Percentiles rank a stretch among this genome's conserved stretches.
phyloP scores from a whole-genome alignment of 2,797 vertebrate genomes.

The Gymnoscopelus braueri region DNA sequence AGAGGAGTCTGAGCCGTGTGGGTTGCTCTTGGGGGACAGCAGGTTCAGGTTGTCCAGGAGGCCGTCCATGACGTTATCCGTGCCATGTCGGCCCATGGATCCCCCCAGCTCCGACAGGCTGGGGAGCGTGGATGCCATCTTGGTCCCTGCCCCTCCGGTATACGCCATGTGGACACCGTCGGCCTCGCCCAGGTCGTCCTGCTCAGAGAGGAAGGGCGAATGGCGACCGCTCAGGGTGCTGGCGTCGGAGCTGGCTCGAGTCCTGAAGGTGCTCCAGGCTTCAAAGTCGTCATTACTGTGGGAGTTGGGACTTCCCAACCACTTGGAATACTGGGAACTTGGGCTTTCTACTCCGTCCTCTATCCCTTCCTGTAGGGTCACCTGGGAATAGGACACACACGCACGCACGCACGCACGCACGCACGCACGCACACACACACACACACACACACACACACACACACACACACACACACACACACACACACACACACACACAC shows the following conservation, averaged over 20 bases:
- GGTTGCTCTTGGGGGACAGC: slow-evolving; percentile 87
- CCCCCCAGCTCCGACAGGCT: slow-evolving; percentile 93
- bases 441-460: neutral
- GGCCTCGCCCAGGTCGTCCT: slow-evolving; percentile 89
- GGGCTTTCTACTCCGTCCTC: slow-evolving; percentile 90
- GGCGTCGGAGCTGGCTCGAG: slow-evolving; percentile 94
- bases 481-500: too few species aligned
- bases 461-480: neutral
- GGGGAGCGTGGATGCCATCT: slow-evolving; percentile 91
- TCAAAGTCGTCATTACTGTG: slow-evolving; percentile 97
- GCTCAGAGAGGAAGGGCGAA: slow-evolving; percentile 93
- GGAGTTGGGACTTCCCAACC: slow-evolving; percentile 96
- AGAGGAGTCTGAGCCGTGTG: slow-evolving; percentile 77
- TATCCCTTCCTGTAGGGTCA: slow-evolving; percentile 85
- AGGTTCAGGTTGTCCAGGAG: slow-evolving; percentile 96
- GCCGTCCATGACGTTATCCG: slow-evolving; percentile 92
- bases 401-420: neutral
- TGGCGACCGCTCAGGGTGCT: slow-evolving; percentile 94
- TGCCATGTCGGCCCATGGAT: slow-evolving; percentile 73
- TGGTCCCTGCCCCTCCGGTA: slow-evolving; percentile 80
- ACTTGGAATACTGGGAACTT: slow-evolving; percentile 91
- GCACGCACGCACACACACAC: neutral
- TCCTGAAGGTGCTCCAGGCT: slow-evolving; percentile 93
- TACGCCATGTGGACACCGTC: slow-evolving; percentile 90
- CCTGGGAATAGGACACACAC: slow-evolving; percentile 50